A percentile compares a stretch with the other conserved stretches of the same genome.
These are phyloP conservation scores for Caenorhabditis parvicauda DNA, from an alignment of 2,888 invertebrate species.

Conservation along the genomic window DNA sequence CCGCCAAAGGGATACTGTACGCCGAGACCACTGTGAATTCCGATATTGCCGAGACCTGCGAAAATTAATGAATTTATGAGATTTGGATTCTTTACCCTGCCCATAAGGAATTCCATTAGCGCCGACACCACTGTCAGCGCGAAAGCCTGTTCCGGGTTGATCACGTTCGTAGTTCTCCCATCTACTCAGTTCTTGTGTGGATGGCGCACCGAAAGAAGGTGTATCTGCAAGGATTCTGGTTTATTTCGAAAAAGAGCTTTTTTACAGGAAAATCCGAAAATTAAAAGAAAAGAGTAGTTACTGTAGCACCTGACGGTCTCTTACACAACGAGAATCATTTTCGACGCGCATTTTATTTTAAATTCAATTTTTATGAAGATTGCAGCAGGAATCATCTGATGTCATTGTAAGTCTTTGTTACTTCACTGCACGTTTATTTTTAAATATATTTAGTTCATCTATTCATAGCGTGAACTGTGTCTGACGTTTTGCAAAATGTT, in stretches of 20 bases:
- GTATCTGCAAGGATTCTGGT: background rate
- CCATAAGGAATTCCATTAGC: slow-evolving; percentile 25
- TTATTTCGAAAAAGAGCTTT: background rate
- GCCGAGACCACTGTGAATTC: slow-evolving; percentile 36
- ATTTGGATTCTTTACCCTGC: slow-evolving; percentile 15
- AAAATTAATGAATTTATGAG: background rate
- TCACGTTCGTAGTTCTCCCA: slow-evolving; percentile 35
- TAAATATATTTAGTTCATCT: too few relatives aligned
- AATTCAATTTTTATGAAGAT: background rate
- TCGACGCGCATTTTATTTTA: background rate
- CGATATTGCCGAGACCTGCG: slow-evolving; percentile 43
- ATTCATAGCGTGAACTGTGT: too few relatives aligned
- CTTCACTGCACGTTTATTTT: too few relatives aligned
- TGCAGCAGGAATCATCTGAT: too few relatives aligned
- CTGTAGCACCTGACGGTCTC: too few relatives aligned
- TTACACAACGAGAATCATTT: too few relatives aligned
- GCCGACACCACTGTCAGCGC: slow-evolving; percentile 13
- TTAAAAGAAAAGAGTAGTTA: too few relatives aligned
- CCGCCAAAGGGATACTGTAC: slow-evolving; percentile 36
- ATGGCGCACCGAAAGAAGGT: slow-evolving; percentile 12
- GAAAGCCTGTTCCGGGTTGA: slow-evolving; percentile 33
- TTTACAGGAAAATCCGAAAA: too few relatives aligned
- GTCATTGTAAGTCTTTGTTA: too few relatives aligned
- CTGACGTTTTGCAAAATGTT: too few relatives aligned
- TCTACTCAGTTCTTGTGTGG: slow-evolving; percentile 12